A percentile compares a stretch with the other conserved stretches of the same genome.
Evolutionary conservation across 2,797 vertebrate species (phyloP).

Genomic region (Xenentodon cancila): DNA sequence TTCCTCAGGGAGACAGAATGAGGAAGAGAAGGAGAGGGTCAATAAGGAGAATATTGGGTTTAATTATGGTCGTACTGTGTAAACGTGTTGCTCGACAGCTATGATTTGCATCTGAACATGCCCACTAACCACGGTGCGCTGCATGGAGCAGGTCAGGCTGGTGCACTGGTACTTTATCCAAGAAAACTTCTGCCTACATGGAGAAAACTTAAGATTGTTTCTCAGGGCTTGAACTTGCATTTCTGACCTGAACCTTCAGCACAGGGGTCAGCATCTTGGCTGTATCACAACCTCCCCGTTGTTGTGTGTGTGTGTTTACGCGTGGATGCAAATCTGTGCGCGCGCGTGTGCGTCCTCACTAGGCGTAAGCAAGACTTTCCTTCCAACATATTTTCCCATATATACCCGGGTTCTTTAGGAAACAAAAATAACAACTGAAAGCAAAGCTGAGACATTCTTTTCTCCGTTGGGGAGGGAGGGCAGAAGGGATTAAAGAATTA

Average conservation of each 20-base stretch:
- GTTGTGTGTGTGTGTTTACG: constrained; percentile 23
- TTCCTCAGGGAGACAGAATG: constrained; percentile 47
- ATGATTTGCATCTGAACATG: constrained; percentile 24
- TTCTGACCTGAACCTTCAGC: constrained; percentile 50
- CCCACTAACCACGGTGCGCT: constrained; percentile 11
- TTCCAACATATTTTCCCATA: constrained; percentile 82
- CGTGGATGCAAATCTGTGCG: constrained; percentile 2
- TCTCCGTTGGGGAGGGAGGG: constrained; percentile 48
- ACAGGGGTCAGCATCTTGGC: constrained; percentile 32
- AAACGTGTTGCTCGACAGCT: constrained; percentile 29
- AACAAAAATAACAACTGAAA: constrained; percentile 27
- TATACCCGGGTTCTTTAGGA: constrained; percentile 43
- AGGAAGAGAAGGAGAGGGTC: background rate
- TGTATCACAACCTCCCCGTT: constrained; percentile 8
- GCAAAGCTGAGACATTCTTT: constrained; percentile 70
- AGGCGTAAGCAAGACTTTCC: constrained; percentile 72
- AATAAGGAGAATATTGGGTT: constrained; percentile 7
- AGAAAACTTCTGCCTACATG: constrained; percentile 7
- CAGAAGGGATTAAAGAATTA: constrained; percentile 69
- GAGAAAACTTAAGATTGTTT: constrained; percentile 50
- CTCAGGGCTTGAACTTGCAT: constrained; percentile 54
- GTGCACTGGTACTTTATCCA: constrained; percentile 5
- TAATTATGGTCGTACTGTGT: constrained; percentile 34
- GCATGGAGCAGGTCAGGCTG: constrained; percentile 26
- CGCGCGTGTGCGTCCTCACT: constrained; percentile 2